phyloP scores from a whole-genome alignment of 2,113 vertebrate genomes.

The Shinisaurus crocodilurus region DNA sequence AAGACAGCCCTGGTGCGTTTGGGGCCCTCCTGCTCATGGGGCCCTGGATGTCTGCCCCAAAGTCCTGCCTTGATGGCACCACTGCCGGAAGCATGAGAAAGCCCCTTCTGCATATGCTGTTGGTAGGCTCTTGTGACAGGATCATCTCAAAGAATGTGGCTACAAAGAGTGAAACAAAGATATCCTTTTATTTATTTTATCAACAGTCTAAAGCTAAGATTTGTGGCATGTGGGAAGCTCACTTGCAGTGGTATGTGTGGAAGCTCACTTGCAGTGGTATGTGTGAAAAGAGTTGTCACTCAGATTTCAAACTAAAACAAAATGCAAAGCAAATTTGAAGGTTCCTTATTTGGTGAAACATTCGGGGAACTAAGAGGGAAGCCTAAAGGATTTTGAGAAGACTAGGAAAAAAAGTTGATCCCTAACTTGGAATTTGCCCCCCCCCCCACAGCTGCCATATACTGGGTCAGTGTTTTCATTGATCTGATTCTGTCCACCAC shows the following conservation, averaged over 20 bases:
- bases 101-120: background rate
- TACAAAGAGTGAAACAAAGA: background rate
- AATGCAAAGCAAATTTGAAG: background rate
- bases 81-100: background rate
- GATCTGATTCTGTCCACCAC: no score
- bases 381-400: background rate
- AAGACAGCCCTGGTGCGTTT: no score
- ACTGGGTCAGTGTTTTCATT: no score
- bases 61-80: background rate
- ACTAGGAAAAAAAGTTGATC: background rate
- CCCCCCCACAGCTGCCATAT: no score
- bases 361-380: background rate
- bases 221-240: background rate
- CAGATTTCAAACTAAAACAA: background rate
- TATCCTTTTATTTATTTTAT: background rate
- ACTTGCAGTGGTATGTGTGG: background rate
- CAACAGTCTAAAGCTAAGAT: background rate
- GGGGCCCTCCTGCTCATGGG: no score
- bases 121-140: background rate
- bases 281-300: background rate
- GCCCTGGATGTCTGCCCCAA: no score
- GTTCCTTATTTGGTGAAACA: background rate
- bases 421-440: no score
- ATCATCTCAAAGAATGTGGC: background rate
- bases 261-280: background rate